Conservation (phyloP, 2,888 invertebrate species). For the Amitus sp. region DNA sequence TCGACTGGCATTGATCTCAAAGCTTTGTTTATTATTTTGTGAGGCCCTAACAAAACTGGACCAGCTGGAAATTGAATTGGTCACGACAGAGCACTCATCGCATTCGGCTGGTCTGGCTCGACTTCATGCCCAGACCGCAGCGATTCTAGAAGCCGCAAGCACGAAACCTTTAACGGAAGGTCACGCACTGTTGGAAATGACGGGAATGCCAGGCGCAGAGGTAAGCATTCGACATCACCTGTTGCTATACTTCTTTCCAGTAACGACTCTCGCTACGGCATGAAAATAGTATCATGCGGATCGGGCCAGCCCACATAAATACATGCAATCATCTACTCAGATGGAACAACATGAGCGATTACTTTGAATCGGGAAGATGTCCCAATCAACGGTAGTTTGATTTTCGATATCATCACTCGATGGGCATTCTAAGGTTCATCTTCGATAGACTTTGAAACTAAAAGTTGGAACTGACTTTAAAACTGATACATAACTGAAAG, state of each 20-base stretch:
- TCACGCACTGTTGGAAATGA: constrained; percentile 76
- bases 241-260: constrained; percentile 6
- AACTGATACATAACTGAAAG: no score
- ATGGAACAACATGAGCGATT: not conserved
- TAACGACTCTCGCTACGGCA: no score
- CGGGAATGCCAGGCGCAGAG: constrained; percentile 74
- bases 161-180: constrained; percentile 77
- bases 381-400: no score
- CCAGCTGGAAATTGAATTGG: constrained; percentile 79
- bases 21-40: not conserved
- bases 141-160: constrained; percentile 75
- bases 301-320: no score
- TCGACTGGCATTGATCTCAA: no score
- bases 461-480: no score
- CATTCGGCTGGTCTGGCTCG: constrained; percentile 76
- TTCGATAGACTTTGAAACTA: no score
- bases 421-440: no score
- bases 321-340: constrained; percentile 4
- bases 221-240: constrained; percentile 47
- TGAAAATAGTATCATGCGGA: constrained; percentile 6
- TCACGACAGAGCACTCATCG: constrained; percentile 72
- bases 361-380: no score
- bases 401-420: no score
- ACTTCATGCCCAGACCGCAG: constrained; percentile 74
- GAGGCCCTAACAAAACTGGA: constrained; percentile 78